Percentiles rank a stretch among this genome's conserved stretches.
Conservation (phyloP, 2,888 invertebrate genomes). For the Oscheius sp. region DNA sequence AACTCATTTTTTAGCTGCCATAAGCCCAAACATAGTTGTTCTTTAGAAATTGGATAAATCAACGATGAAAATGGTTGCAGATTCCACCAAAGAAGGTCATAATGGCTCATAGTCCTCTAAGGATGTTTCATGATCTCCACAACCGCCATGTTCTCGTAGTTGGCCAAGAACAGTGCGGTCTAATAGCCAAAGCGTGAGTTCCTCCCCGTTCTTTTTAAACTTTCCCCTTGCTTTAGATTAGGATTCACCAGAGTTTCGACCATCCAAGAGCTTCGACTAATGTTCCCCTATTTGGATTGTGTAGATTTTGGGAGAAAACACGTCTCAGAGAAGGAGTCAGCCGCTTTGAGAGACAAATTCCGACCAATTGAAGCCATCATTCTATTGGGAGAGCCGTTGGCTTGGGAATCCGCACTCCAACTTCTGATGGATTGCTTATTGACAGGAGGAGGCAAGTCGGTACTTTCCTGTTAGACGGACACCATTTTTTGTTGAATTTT, state of each 20-base stretch:
- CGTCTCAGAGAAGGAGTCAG: conserved; percentile 39
- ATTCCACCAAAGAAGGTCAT: conserved; percentile 77
- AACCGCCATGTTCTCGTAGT: conserved; percentile 77
- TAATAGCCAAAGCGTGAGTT: conserved; percentile 73
- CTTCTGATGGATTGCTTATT: conserved; percentile 77
- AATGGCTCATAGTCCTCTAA: conserved; percentile 78
- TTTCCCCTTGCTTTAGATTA: conserved; percentile 59
- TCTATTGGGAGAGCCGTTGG: conserved; percentile 78
- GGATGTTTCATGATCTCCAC: conserved; percentile 76
- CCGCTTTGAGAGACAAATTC: conserved; percentile 37
- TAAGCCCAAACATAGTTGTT: no score
- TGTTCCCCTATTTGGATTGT: conserved; percentile 77
- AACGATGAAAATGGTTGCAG: conserved; percentile 68
- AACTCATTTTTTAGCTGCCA: no score
- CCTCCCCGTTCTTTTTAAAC: neutral
- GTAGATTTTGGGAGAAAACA: conserved; percentile 73
- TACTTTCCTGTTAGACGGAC: no score
- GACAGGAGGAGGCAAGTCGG: conserved; percentile 73
- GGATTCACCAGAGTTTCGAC: conserved; percentile 77
- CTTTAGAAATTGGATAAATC: no score
- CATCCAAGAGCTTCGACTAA: conserved; percentile 75
- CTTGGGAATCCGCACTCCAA: conserved; percentile 79
- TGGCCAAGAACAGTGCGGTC: conserved; percentile 75
- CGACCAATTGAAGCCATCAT: conserved; percentile 73
- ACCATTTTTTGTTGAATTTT: no score